These are phyloP conservation scores for Allochrocebus solatus DNA, from an alignment of 2,797 vertebrate species.

Conservation along the genomic window DNA sequence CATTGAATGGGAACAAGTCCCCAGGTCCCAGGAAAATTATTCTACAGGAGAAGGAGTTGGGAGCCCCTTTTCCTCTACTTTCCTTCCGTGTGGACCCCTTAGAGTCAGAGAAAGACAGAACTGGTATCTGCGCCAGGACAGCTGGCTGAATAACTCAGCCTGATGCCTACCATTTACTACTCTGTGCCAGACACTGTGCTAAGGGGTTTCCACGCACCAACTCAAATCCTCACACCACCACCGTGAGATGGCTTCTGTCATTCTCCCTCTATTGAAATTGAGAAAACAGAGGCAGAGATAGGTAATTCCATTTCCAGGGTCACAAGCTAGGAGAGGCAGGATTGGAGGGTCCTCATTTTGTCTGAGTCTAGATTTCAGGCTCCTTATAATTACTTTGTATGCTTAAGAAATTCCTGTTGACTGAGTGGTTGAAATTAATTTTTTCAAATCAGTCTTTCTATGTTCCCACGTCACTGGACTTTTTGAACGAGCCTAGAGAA, in stretches of 20 bases:
- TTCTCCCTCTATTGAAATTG: neutral
- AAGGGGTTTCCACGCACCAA: rapidly evolving
- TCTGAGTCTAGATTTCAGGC: neutral
- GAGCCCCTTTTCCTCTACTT: neutral
- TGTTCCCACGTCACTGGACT: neutral
- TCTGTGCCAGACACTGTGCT: rapidly evolving
- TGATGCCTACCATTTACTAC: rapidly evolving
- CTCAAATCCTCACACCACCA: rapidly evolving
- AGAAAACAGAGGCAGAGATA: neutral
- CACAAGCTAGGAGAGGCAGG: neutral
- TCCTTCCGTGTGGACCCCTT: neutral
- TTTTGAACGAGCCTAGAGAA: neutral
- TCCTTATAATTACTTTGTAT: neutral
- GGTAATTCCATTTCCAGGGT: neutral
- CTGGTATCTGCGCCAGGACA: no score
- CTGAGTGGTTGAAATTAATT: neutral
- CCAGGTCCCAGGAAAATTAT: neutral
- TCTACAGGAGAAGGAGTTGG: neutral
- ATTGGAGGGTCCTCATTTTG: neutral
- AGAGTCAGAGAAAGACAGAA: neutral
- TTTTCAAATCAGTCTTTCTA: neutral
- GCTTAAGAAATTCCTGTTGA: neutral
- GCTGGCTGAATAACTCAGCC: no score
- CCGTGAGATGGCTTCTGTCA: rapidly evolving
- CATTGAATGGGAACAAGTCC: neutral